Evolutionary conservation across 2,888 invertebrate genomes (phyloP), one percentile per base, ranked within the genome.

Genomic region (Dione juno): DNA sequence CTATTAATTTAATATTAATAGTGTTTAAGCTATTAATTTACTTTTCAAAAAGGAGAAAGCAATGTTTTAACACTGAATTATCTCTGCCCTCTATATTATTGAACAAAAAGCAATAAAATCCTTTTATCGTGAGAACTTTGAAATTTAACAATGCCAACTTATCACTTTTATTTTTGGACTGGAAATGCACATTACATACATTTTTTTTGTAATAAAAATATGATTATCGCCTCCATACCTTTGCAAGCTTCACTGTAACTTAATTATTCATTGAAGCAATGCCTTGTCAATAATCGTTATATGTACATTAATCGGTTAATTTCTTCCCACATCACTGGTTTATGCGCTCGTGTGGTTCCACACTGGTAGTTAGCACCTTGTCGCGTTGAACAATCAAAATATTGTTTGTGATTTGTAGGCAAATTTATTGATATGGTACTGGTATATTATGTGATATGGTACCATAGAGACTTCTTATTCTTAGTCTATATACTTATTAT

Each of bases 191-290:
- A n/a, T n/a, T n/a, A n/a, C n/a, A n/a, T n/a, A n/a, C n/a, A n/a
- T n/a, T n/a, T n/a, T n/a, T n/a, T n/a, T n/a, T n/a, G n/a, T n/a
- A n/a, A n/a, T n/a, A n/a, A n/a, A n/a, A n/a, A 11, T 16, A 7
- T 8, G 3, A 13, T 0, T 19, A 8, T 50, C n/a, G 13, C 13
- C 28, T 16, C 28, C 5, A 28, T 5, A 28, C 48, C 35, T 50
- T 37, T 19, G 21, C 43, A 61, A 54, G 50, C 40, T 59, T 52
- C 28, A 43, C 3, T 3, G 28, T 52, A 61, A 48, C 21, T 54
- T 64, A 37, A 40, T 69, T 64, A 69, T 57, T 54, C 64, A 40
- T 45, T 64, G 61, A 64, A 64, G 69, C 69, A 69, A 57, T 54
- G 54, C 28, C 35, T 53, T 64, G 48, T 69, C 54, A 64, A 69